A percentile compares a stretch with the other conserved stretches of the same genome.
phyloP scores from a whole-genome alignment of 2,797 vertebrate species.

The Sebastes nivosus region DNA sequence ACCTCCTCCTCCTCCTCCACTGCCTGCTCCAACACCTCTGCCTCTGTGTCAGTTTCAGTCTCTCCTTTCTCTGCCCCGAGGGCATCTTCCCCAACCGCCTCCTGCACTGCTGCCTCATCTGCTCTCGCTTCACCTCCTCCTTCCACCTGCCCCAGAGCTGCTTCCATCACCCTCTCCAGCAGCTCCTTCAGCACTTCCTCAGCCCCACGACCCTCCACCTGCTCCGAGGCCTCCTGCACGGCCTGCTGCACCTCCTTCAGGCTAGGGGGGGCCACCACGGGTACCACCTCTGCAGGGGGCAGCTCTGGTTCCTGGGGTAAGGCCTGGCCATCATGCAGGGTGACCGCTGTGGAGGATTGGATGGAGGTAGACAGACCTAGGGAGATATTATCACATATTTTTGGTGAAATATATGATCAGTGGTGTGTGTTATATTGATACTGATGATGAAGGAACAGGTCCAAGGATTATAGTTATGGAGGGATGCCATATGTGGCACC shows the following conservation, averaged over 20 bases:
- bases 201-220: conserved; percentile 65
- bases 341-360: conserved; percentile 44
- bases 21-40: conserved; percentile 24
- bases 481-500: not conserved
- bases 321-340: conserved; percentile 37
- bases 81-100: not conserved
- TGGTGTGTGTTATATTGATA: not conserved
- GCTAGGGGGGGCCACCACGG: conserved; percentile 64
- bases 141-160: conserved; percentile 57
- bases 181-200: conserved; percentile 73
- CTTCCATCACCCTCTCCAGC: conserved; percentile 78
- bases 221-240: conserved; percentile 76
- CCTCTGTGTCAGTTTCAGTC: conserved; percentile 19
- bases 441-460: not conserved
- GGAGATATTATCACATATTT: conserved; percentile 9
- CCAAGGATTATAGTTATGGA: not conserved
- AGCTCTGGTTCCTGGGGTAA: conserved; percentile 35
- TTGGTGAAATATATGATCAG: not conserved
- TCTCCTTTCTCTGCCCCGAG: conserved; percentile 1
- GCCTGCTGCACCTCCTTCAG: conserved; percentile 78
- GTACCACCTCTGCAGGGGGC: conserved; percentile 46
- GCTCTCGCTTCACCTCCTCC: conserved; percentile 43
- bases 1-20: not conserved
- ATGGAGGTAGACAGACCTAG: conserved; percentile 46
- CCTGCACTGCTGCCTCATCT: conserved; percentile 25